Evolutionary conservation across 2,797 vertebrate genomes (phyloP).

Genomic region (Sebastes vulpes): DNA sequence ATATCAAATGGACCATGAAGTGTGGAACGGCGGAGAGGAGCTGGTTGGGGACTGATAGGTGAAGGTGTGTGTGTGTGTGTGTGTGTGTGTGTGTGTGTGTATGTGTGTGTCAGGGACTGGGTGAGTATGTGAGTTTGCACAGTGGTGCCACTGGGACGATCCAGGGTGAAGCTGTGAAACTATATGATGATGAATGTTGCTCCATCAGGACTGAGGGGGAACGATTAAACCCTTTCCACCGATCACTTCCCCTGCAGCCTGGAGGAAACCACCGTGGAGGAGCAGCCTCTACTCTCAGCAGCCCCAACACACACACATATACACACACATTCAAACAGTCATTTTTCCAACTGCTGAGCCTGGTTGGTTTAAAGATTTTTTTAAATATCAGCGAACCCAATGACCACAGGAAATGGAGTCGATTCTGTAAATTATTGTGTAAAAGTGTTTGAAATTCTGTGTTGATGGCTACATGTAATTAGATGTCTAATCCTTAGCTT

Average conservation of each 20-base stretch:
- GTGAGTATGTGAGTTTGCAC: not conserved
- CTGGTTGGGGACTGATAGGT: constrained; percentile 2
- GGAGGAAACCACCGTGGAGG: constrained; percentile 48
- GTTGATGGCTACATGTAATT: constrained; percentile 14
- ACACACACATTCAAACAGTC: not conserved
- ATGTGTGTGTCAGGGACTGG: not conserved
- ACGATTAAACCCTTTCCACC: constrained; percentile 56
- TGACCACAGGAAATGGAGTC: not conserved
- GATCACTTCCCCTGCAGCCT: constrained; percentile 50
- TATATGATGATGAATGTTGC: constrained; percentile 65
- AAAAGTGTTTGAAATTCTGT: constrained; percentile 9
- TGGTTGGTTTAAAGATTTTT: not conserved
- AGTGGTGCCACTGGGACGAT: constrained; percentile 11
- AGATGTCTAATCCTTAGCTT: constrained; percentile 20
- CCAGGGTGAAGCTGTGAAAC: constrained; percentile 42
- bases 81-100: not conserved
- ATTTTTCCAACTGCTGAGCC: not conserved
- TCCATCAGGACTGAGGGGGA: constrained; percentile 32
- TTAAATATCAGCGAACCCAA: not conserved
- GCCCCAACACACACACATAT: constrained; percentile 19
- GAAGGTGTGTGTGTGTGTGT: not conserved
- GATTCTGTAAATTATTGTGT: not conserved
- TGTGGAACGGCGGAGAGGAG: constrained; percentile 33
- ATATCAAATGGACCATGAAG: constrained; percentile 67
- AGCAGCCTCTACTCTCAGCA: not conserved